Base-by-base conservation (phyloP, 1,140 invertebrate genomes). In the Sinonovacula constricta region DNA sequence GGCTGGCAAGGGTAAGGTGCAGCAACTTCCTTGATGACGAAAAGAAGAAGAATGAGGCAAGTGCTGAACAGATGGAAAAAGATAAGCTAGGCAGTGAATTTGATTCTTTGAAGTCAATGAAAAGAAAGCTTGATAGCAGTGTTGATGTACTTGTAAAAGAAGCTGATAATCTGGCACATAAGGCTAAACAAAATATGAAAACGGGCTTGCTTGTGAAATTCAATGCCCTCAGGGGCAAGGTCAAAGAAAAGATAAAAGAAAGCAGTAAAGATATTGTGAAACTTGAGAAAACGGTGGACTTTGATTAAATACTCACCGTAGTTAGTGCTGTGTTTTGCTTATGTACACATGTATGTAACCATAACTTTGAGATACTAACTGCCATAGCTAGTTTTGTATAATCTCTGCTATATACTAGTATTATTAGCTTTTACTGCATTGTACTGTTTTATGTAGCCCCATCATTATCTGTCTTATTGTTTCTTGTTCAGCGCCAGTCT, bases 41-140 rank as follows among this genome's bases (percentile, higher is more conserved):
- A 57, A 57, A 57, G 10, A 49, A 49, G 57, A 60, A 60, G 45
- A 68, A 54, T 53, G 24, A 31, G 24, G 65, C 65, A 68, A 54
- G 51, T 68, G 65, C 45, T 53, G 65, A 68, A 68, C 3, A 68
- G 3, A 54, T 68, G 49, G 34, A n/a, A 53, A 68, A 68, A 33
- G 14, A 30, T 30, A 30, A 53, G 18, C 28, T 54, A 28, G 24
- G 22, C n/a, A 33, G 14, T 53, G 65, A 68, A 30, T 30, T 54
- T 68, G 22, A 28, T n/a, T 68, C 65, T 33, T 54, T 53, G 49
- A 53, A 31, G 51, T 53, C 49, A 30, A 68, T 24, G 26, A 68
- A 68, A 68, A 53, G 65, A 68, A 68, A 68, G 65, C 49, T 68
- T 53, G 65, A 68, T 30, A 31, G 26, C 14, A 68, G 45, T 54